Percentiles rank a stretch among this genome's conserved stretches.
Conservation (phyloP, 2,888 invertebrate genomes). For the Amiota minor region DNA sequence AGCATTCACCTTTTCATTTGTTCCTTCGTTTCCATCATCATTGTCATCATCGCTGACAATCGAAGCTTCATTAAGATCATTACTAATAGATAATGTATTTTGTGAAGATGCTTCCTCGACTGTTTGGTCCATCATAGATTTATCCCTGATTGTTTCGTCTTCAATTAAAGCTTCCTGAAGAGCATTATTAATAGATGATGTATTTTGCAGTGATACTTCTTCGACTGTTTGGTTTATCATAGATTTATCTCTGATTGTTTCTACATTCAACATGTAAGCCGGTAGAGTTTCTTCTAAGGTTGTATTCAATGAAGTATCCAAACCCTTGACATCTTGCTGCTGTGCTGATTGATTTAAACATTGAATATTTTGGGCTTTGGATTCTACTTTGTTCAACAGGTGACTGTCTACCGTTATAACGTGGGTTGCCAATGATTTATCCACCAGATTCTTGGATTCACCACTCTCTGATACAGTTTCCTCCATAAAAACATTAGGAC, state of each 20-base stretch:
- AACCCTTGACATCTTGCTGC: too few species aligned
- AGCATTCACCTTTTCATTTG: neutral
- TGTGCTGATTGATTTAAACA: too few species aligned
- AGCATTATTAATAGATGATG: neutral
- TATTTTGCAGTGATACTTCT: too few species aligned
- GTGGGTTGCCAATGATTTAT: too few species aligned
- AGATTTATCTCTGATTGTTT: neutral
- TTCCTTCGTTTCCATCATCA: neutral
- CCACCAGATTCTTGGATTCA: too few species aligned
- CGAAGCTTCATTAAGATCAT: slow-evolving; percentile 47
- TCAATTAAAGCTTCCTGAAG: slow-evolving; percentile 50
- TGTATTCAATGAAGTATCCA: slow-evolving; percentile 46
- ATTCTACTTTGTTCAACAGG: too few species aligned
- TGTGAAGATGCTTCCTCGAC: too few species aligned
- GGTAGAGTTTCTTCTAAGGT: slow-evolving; percentile 50
- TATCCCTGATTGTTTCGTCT: neutral
- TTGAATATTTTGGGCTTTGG: too few species aligned
- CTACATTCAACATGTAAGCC: slow-evolving; percentile 36
- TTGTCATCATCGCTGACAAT: slow-evolving; percentile 55
- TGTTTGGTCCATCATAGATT: neutral
- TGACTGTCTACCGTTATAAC: too few species aligned
- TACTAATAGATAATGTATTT: neutral
- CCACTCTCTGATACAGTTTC: too few species aligned
- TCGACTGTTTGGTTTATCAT: neutral
- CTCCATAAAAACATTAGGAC: too few species aligned